Conservation (phyloP, 1,140 invertebrate genomes). For the Halesus radiatus region DNA sequence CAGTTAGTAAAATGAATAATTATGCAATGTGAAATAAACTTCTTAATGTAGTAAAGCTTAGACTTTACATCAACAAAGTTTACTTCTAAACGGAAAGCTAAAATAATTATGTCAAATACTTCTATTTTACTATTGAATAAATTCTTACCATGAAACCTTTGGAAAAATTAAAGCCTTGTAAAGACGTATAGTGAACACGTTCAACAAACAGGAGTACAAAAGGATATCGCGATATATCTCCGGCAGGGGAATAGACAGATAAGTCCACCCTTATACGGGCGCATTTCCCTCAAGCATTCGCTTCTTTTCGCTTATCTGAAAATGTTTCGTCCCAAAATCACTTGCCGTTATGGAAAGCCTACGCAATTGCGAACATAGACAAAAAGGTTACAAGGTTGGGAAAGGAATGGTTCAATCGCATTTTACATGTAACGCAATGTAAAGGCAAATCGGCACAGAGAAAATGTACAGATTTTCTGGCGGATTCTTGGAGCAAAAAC, state of each 20-base stretch:
- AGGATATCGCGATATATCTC: conserved; percentile 32
- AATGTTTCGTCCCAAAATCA: conserved; percentile 39
- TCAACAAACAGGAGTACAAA: conserved; percentile 30
- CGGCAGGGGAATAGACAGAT: conserved; percentile 29
- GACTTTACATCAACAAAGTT: too few species aligned
- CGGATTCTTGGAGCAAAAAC: not conserved
- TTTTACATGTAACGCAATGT: conserved; percentile 23
- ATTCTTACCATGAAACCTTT: too few species aligned
- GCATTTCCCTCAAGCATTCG: conserved; percentile 29
- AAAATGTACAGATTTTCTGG: not conserved
- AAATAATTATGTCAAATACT: too few species aligned
- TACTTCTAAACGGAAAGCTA: too few species aligned
- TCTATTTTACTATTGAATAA: too few species aligned
- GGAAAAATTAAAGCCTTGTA: not conserved
- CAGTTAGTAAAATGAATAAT: too few species aligned
- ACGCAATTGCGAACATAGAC: conserved; percentile 36
- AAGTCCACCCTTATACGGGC: conserved; percentile 41
- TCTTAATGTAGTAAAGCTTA: too few species aligned
- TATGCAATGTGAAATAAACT: too few species aligned
- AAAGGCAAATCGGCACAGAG: not conserved
- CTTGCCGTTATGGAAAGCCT: conserved; percentile 30
- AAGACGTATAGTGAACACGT: conserved; percentile 8
- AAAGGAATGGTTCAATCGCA: conserved; percentile 30
- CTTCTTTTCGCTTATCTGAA: conserved; percentile 36
- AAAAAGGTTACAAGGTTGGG: conserved; percentile 24